A percentile compares a stretch with the other conserved stretches of the same genome.
Conservation (phyloP, 2,113 vertebrate species). For the Nibea coibor region DNA sequence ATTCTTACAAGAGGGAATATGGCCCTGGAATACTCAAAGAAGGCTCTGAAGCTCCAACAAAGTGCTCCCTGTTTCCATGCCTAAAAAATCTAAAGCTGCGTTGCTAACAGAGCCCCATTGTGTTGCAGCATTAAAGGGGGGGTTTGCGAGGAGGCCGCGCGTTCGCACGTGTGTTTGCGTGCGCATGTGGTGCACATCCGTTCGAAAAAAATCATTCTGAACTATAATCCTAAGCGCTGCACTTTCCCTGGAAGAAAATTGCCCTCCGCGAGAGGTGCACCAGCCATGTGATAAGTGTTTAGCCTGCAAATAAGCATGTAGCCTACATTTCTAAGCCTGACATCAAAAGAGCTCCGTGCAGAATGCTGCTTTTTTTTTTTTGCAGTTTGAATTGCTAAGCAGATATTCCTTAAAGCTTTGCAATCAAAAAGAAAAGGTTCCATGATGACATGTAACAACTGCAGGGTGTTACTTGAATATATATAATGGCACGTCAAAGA, state of each 20-base stretch:
- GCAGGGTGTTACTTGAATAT: constrained; percentile 10
- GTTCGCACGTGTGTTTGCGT: constrained; percentile 22
- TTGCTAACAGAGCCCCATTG: constrained; percentile 69
- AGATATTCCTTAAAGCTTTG: constrained; percentile 20
- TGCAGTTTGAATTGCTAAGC: constrained; percentile 36
- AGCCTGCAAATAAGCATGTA: constrained; percentile 72
- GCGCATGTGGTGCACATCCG: constrained; percentile 1
- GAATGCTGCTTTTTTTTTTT: constrained; percentile 39
- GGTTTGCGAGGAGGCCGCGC: constrained; percentile 18
- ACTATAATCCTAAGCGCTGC: constrained; percentile 62
- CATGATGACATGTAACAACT: constrained; percentile 2
- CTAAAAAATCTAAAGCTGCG: constrained; percentile 55
- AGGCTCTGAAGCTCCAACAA: constrained; percentile 38
- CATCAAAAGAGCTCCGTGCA: constrained; percentile 61
- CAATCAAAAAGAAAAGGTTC: constrained; percentile 19
- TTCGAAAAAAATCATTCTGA: constrained; percentile 41
- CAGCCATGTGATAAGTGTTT: constrained; percentile 59
- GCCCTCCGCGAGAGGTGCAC: constrained; percentile 61
- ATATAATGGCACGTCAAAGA: background rate
- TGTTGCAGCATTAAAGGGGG: constrained; percentile 54
- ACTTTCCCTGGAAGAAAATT: constrained; percentile 55
- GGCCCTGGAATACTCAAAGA: constrained; percentile 27
- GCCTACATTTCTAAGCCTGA: constrained; percentile 69
- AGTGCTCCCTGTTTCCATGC: constrained; percentile 38
- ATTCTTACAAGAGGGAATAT: constrained; percentile 5